Conservation (phyloP, 53 echinoderm and acorn worm species). For the Patiria pectinifera region DNA sequence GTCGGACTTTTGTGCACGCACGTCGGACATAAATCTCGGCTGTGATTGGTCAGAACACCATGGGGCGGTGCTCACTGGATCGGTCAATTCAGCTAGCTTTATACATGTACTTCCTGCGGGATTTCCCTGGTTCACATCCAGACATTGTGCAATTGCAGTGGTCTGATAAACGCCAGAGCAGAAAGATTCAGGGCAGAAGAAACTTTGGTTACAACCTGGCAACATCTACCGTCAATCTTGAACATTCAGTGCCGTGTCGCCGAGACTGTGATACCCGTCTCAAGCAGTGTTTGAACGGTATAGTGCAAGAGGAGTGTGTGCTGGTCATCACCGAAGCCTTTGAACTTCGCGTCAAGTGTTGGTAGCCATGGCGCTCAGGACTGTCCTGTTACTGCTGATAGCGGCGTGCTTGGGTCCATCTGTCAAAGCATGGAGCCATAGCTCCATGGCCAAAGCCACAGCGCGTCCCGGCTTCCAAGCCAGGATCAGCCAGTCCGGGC, state of each 20-base stretch:
- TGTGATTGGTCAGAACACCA: too few species aligned
- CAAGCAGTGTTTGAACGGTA: background rate
- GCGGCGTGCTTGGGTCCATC: background rate
- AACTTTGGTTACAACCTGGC: background rate
- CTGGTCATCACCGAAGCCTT: too few species aligned
- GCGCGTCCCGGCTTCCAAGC: conserved; percentile 41
- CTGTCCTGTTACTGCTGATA: background rate
- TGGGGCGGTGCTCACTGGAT: too few species aligned
- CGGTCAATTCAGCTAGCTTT: too few species aligned
- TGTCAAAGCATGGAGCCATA: too few species aligned
- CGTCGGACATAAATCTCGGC: too few species aligned
- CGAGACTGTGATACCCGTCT: background rate
- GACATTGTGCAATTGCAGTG: background rate
- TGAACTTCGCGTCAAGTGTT: background rate
- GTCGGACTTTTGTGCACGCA: too few species aligned
- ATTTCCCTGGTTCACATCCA: background rate
- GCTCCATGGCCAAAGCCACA: background rate
- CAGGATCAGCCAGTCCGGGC: conserved; percentile 50
- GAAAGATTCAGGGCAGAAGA: background rate
- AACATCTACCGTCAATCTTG: background rate
- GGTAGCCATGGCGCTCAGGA: background rate
- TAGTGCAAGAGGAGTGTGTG: too few species aligned
- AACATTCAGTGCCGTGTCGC: background rate
- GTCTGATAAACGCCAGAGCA: background rate
- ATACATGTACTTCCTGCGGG: background rate